Evolutionary conservation across 2,888 invertebrate genomes (phyloP).

Genomic region (Troides helena): DNA sequence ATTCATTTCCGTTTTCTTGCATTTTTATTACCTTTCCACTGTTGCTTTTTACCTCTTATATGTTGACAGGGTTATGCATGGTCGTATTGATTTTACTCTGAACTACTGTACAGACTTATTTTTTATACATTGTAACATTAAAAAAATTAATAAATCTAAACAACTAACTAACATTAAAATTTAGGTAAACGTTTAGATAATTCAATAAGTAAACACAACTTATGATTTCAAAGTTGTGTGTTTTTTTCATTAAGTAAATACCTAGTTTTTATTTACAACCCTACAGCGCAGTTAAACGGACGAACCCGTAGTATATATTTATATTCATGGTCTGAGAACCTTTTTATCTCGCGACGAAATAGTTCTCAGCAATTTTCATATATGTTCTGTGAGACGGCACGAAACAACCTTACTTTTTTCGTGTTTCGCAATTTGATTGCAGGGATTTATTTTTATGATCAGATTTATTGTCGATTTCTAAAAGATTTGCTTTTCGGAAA

Average conservation of each 20-base stretch:
- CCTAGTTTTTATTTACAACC: conserved; percentile 38
- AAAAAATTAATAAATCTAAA: too few relatives aligned
- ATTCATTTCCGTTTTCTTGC: conserved; percentile 58
- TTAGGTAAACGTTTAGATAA: too few relatives aligned
- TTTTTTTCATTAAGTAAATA: not conserved
- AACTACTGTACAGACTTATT: too few relatives aligned
- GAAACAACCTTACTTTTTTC: conserved; percentile 75
- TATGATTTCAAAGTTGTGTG: too few relatives aligned
- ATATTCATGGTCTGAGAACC: conserved; percentile 69
- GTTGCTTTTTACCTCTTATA: conserved; percentile 50
- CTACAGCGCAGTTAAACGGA: conserved; percentile 49
- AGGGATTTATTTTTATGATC: conserved; percentile 77
- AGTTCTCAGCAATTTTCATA: conserved; percentile 66
- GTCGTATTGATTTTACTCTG: not conserved
- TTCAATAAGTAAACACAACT: too few relatives aligned
- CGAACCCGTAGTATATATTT: conserved; percentile 57
- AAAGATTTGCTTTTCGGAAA: conserved; percentile 57
- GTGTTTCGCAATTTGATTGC: conserved; percentile 75
- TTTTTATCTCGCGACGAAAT: conserved; percentile 64
- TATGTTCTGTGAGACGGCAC: conserved; percentile 66
- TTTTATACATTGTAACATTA: too few relatives aligned
- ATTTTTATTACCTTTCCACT: conserved; percentile 66
- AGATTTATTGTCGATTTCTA: conserved; percentile 73
- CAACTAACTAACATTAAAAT: too few relatives aligned
- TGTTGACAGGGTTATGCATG: conserved; percentile 47